Evolutionary conservation across 2,888 invertebrate genomes (phyloP), one percentile per base, ranked within the genome.

Genomic region (Polymixis lichenea): DNA sequence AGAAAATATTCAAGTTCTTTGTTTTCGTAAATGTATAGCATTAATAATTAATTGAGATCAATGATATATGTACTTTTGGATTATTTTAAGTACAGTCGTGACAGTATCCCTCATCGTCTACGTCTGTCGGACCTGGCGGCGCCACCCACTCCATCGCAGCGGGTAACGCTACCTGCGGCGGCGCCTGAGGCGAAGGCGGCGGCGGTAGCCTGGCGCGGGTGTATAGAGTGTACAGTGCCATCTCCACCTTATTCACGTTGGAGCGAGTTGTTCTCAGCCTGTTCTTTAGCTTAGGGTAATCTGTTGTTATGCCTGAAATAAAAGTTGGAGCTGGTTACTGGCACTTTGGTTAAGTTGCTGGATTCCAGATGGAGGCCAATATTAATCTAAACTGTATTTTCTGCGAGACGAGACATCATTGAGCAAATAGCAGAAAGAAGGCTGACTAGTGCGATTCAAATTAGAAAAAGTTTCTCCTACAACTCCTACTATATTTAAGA

Each of bases 201-300:
- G 38, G 38, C 38, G 38, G 38, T 5, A 38, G 99, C 0, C 98
- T 98, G 0, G 98, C 98, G 46, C 98, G 97, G 2, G 98, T 98
- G 85, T 97, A 97, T 32, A 98, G 97, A 28, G 98, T 98, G 89
- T 98, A 99, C 90, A 98, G 98, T 0, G 98, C 98, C 82, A 97
- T 97, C 92, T 99, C 99, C 90, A 98, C 98, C 95, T 99, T 99
- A 2, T 97, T 89, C 62, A 99, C 97, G 91, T 98, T 99, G 87
- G 98, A 98, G 56, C 97, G 97, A 69, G 98, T 97, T 0, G 97
- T 97, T 60, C 96, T 95, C 70, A 98, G 94, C 94, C 99, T 99
- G 55, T 98, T 97, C 22, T 97, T 94, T 61, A 98, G 93, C 89
- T 98, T 92, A 19, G 93, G 92, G 49, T 87, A 89, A 13, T 92